Base-by-base conservation (phyloP, 2,797 vertebrate genomes). In the Poecilia velifera region DNA sequence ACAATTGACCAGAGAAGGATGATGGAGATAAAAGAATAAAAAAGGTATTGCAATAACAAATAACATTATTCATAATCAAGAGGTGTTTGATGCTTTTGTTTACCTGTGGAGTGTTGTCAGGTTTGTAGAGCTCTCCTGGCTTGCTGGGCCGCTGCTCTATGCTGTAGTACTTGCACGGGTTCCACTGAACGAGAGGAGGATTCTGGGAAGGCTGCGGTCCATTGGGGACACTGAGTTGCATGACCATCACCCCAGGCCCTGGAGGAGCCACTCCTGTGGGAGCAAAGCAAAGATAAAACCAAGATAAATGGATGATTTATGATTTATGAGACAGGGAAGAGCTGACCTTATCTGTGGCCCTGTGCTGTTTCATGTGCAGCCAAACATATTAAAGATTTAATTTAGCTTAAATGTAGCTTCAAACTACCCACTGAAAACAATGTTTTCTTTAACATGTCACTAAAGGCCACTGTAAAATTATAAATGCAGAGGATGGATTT, bases 161-260 rank as follows among this genome's bases (percentile, higher is more conserved):
- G 88, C 97, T 98, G 94, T 98, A 99, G 94, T 99, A 99, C 94
- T 99, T 99, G 96, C 98, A 99, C 78, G 98, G 97, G 94, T 97
- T 99, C 98, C 98, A 99, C 88, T 99, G 98, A 84, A 98, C 97
- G 95, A 99, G 94, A 2, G 97, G 95, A 74, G 98, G 96, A 73
- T 97, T 99, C 91, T 98, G 98, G 82, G 97, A 95, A 71, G 96
- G 95, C 91, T 99, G 98, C 72, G 98, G 97, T 88, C 98, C 98
- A 74, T 98, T 98, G 76, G 98, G 98, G 74, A 99, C 98, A 34
- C 98, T 99, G 87, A 99, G 95, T 94, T 99, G 98, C 98, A 99
- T 99, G 85, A 99, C 98, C 90, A 99, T 98, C 87, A 99, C 97
- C 20, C 98, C 97, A 28, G 98, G 95, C 72, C 97, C 97, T 82